A percentile compares a stretch with the other conserved stretches of the same genome.
phyloP scores from a whole-genome alignment of 2,888 invertebrate species.

The Caenorhabditis japonica region DNA sequence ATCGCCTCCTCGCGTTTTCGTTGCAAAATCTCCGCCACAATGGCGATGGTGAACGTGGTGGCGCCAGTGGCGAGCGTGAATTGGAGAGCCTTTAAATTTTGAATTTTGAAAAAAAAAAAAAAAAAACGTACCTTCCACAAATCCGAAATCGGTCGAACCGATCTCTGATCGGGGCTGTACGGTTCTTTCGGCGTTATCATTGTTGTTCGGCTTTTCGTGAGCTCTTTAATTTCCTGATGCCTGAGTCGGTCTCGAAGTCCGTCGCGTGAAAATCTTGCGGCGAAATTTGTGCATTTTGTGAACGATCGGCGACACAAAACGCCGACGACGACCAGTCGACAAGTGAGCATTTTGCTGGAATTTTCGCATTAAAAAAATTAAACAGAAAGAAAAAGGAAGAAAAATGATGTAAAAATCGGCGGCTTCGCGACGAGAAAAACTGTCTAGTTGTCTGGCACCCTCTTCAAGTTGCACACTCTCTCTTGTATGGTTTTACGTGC shows the following conservation, averaged over 20 bases:
- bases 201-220: conserved; percentile 45
- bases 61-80: conserved; percentile 44
- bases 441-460: no score
- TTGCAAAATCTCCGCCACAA: conserved; percentile 15
- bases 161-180: conserved; percentile 25
- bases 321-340: conserved; percentile 15
- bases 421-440: no score
- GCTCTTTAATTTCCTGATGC: conserved; percentile 55
- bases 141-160: conserved; percentile 31
- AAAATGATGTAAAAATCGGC: no score
- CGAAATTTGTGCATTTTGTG: conserved; percentile 31
- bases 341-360: conserved; percentile 35
- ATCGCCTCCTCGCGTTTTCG: conserved; percentile 20
- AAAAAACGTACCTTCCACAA: conserved; percentile 29
- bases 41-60: conserved; percentile 38
- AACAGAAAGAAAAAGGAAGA: no score
- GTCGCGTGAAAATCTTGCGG: conserved; percentile 54
- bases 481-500: no score
- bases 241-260: conserved; percentile 52
- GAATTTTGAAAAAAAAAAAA: neutral
- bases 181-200: conserved; percentile 4
- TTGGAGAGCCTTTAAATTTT: conserved; percentile 24
- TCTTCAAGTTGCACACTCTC: no score
- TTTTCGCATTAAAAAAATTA: no score
- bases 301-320: conserved; percentile 33